A percentile compares a stretch with the other conserved stretches of the same genome.
Conservation (phyloP, 1,140 invertebrate genomes). For the Drosophila orena region DNA sequence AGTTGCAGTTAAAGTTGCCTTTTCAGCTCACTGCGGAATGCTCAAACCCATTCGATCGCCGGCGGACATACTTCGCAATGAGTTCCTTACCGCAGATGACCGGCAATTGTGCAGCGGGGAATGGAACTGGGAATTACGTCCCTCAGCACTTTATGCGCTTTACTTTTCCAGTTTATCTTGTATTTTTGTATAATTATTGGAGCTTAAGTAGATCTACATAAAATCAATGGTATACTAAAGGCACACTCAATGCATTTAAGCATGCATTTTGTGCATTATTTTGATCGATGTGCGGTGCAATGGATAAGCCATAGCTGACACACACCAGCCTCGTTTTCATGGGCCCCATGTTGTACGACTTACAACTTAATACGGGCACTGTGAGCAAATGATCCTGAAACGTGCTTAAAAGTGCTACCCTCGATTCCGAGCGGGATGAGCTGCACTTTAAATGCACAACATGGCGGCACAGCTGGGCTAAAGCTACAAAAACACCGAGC, state of each 20-base stretch:
- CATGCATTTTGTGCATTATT: background rate
- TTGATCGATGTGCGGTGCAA: background rate
- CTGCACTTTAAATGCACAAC: slow-evolving; percentile 66
- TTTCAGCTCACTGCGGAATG: slow-evolving; percentile 54
- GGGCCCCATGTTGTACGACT: slow-evolving; percentile 28
- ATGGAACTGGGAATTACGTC: background rate
- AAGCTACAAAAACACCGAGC: slow-evolving; percentile 44
- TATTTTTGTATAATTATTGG: background rate
- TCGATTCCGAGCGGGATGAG: slow-evolving; percentile 17
- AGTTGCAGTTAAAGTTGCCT: slow-evolving; percentile 69
- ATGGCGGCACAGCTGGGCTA: slow-evolving; percentile 27
- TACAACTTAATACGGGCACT: slow-evolving; percentile 27
- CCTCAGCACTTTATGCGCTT: background rate
- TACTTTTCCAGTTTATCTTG: background rate
- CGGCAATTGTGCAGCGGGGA: slow-evolving; percentile 12
- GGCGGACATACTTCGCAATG: slow-evolving; percentile 65
- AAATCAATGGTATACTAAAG: too few relatives aligned
- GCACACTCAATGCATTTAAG: background rate
- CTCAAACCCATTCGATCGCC: slow-evolving; percentile 68
- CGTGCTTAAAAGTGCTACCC: slow-evolving; percentile 51
- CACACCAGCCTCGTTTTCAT: background rate
- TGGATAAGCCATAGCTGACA: background rate
- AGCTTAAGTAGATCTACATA: too few relatives aligned
- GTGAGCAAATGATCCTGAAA: slow-evolving; percentile 55
- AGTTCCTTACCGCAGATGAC: slow-evolving; percentile 31